These are phyloP conservation scores for Elephantulus edwardii DNA, from an alignment of 2,113 vertebrate species.

Conservation along the genomic window DNA sequence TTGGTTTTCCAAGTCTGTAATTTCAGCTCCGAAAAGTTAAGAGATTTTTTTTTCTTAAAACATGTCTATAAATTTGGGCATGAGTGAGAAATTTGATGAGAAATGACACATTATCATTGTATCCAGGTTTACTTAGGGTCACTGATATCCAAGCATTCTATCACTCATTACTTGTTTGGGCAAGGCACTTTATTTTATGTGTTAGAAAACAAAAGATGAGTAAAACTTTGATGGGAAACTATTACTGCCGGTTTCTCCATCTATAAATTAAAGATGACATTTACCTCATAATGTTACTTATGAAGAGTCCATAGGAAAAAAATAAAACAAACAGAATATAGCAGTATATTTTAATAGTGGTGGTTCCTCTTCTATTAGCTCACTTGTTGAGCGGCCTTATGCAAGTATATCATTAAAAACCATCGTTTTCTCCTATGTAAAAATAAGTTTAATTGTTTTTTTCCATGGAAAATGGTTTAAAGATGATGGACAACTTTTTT, in stretches of 20 bases:
- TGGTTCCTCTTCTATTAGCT: not conserved
- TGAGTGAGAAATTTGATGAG: slow-evolving; percentile 11
- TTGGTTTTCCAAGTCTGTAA: not conserved
- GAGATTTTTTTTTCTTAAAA: slow-evolving; percentile 10
- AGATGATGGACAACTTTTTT: not conserved
- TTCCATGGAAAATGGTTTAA: not conserved
- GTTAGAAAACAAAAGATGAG: not conserved
- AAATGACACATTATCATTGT: not conserved
- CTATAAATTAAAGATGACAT: not conserved
- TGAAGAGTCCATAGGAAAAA: not conserved
- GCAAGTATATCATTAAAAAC: not conserved
- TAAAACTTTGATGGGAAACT: not conserved
- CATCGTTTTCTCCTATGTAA: slow-evolving; percentile 13
- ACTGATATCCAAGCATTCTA: not conserved
- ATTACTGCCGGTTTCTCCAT: not conserved
- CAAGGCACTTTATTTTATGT: not conserved
- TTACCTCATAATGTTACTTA: not conserved
- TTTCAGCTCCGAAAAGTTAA: not conserved
- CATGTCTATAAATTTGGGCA: not conserved
- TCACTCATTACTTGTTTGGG: not conserved
- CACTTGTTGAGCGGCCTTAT: not conserved
- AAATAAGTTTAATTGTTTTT: slow-evolving; percentile 32
- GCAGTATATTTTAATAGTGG: not conserved
- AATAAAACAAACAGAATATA: not conserved
- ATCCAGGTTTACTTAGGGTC: not conserved